These are phyloP conservation scores for Apamea epomidion DNA, from an alignment of 2,888 invertebrate genomes.

Conservation along the genomic window DNA sequence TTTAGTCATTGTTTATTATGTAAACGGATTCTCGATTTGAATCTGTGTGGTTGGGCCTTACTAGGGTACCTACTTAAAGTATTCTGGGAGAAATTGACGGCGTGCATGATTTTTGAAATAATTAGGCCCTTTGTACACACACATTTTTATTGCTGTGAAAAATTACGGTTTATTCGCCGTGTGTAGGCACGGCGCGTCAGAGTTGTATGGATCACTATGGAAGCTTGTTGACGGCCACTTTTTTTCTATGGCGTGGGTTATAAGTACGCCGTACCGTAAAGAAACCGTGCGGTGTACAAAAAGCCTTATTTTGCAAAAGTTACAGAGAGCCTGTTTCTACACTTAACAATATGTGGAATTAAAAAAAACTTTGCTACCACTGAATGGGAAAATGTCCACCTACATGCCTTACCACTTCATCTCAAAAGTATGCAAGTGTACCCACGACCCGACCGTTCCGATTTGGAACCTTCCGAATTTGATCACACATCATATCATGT, in stretches of 20 bases:
- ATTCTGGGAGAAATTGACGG: neutral
- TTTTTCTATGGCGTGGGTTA: neutral
- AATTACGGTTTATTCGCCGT: neutral
- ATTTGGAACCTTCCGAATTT: constrained; percentile 13
- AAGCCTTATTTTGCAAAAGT: neutral
- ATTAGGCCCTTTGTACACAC: neutral
- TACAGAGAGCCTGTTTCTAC: too few relatives aligned
- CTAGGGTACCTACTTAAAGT: neutral
- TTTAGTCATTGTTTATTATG: constrained; percentile 40
- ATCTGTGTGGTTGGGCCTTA: constrained; percentile 12
- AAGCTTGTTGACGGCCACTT: neutral
- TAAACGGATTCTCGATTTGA: constrained; percentile 37
- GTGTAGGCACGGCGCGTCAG: neutral
- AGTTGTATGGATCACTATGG: neutral
- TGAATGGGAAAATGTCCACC: neutral
- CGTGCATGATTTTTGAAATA: neutral
- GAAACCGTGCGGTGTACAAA: neutral
- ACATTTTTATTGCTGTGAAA: neutral
- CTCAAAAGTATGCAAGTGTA: neutral
- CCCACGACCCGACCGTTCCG: neutral
- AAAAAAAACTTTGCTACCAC: neutral
- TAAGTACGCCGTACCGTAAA: neutral
- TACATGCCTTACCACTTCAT: neutral
- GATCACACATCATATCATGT: constrained; percentile 40
- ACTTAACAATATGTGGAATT: too few relatives aligned